Evolutionary conservation across 1,140 invertebrate genomes (phyloP).

Genomic region (Harpegnathos saltator): DNA sequence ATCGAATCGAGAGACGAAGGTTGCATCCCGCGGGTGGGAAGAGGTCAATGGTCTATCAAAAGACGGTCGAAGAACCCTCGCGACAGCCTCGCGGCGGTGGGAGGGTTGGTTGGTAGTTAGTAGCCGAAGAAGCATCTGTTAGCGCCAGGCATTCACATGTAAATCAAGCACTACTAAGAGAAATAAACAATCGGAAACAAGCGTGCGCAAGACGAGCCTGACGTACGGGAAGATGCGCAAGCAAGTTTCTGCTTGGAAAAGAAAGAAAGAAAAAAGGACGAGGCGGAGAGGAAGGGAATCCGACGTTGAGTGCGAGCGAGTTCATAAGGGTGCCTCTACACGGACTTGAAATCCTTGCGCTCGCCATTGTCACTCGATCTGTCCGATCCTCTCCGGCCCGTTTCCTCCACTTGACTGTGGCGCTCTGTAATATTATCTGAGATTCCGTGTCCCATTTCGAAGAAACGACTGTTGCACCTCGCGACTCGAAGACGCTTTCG

Average conservation of each 20-base stretch:
- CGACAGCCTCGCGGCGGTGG: conserved; percentile 70
- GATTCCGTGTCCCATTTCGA: conserved; percentile 2
- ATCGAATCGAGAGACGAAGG: conserved; percentile 42
- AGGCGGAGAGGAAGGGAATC: conserved; percentile 29
- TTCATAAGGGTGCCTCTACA: conserved; percentile 41
- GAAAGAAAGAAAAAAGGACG: conserved; percentile 33
- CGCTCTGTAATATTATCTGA: conserved; percentile 34
- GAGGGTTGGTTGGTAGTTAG: conserved; percentile 72
- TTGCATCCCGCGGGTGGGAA: conserved; percentile 54
- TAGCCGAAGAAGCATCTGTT: conserved; percentile 81
- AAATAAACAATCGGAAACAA: conserved; percentile 63
- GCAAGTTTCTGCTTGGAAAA: conserved; percentile 49
- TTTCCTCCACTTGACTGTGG: neutral
- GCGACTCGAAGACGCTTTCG: neutral
- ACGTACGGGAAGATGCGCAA: conserved; percentile 62
- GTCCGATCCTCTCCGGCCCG: conserved; percentile 9
- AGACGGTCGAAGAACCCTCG: conserved; percentile 75
- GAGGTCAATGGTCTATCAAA: conserved; percentile 80
- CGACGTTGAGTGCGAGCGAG: conserved; percentile 51
- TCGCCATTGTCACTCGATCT: conserved; percentile 42
- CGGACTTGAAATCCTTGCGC: conserved; percentile 46
- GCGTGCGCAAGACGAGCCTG: conserved; percentile 58
- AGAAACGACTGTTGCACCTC: conserved; percentile 3
- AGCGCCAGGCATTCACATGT: conserved; percentile 84
- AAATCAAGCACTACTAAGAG: conserved; percentile 76